phyloP scores from a whole-genome alignment of 2,888 invertebrate species.

The Rhopalosiphum nymphaeae region DNA sequence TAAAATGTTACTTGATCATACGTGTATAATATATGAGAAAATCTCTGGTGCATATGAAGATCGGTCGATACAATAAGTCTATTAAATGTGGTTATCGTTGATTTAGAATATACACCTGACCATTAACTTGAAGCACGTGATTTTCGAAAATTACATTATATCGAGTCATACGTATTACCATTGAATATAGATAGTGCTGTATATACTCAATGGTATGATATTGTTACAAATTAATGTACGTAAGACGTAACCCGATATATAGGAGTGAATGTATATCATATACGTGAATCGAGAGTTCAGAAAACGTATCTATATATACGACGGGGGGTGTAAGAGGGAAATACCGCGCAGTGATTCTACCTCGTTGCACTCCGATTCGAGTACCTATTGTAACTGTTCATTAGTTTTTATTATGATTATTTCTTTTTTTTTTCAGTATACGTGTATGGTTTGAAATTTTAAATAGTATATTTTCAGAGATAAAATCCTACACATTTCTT shows the following conservation, averaged over 20 bases:
- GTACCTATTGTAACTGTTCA: conserved; percentile 1
- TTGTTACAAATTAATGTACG: background rate
- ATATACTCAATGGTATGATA: background rate
- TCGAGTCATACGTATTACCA: background rate
- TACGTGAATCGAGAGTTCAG: background rate
- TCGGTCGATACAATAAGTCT: background rate
- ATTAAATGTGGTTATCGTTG: background rate
- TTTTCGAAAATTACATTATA: background rate
- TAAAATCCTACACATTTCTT: background rate
- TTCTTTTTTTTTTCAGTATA: background rate
- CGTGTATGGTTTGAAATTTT: background rate
- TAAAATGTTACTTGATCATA: background rate
- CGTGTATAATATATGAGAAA: background rate
- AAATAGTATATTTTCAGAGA: background rate
- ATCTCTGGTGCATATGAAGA: background rate
- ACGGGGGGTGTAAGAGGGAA: background rate
- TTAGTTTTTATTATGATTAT: conserved; percentile 22
- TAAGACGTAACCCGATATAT: background rate
- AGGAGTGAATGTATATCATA: background rate
- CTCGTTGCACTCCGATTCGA: background rate
- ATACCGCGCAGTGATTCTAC: conserved; percentile 25
- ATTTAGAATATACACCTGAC: background rate
- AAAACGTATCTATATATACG: background rate
- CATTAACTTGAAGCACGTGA: background rate
- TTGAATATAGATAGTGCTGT: background rate